Conservation (phyloP, 1,140 invertebrate genomes). For the Argopecten irradians region DNA sequence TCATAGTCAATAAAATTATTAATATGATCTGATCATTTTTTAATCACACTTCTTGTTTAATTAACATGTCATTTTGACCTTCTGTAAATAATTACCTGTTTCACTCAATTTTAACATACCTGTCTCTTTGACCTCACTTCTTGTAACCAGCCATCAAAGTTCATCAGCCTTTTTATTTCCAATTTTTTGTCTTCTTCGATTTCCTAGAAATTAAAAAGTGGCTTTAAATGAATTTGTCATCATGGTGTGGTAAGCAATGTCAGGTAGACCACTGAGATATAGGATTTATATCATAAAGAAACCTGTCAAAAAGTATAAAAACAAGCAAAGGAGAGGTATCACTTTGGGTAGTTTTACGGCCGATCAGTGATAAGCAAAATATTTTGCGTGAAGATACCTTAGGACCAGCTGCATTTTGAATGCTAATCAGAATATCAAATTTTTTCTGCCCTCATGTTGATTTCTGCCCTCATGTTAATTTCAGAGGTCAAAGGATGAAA, state of each 20-base stretch:
- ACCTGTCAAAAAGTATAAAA: background rate
- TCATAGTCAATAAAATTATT: no score
- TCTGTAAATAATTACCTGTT: no score
- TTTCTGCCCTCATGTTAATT: no score
- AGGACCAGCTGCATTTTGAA: no score
- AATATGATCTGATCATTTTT: no score
- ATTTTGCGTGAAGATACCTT: no score
- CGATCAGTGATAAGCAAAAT: no score
- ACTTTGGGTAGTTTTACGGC: no score
- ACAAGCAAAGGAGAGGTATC: no score
- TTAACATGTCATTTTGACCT: background rate
- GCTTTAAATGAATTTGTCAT: background rate
- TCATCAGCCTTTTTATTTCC: slow-evolving; percentile 75
- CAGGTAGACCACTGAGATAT: background rate
- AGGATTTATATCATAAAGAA: background rate
- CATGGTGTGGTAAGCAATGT: background rate
- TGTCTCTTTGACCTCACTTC: slow-evolving; percentile 83
- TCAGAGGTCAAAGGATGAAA: no score
- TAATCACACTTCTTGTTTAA: background rate
- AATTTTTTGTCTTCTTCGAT: slow-evolving; percentile 75
- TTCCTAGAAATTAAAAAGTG: slow-evolving; percentile 71
- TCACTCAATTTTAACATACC: slow-evolving; percentile 44
- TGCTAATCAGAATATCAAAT: no score
- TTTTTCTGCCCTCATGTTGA: no score
- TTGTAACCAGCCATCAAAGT: slow-evolving; percentile 84